Conservation (phyloP, 2,888 invertebrate species). For the Adelphocoris suturalis region DNA sequence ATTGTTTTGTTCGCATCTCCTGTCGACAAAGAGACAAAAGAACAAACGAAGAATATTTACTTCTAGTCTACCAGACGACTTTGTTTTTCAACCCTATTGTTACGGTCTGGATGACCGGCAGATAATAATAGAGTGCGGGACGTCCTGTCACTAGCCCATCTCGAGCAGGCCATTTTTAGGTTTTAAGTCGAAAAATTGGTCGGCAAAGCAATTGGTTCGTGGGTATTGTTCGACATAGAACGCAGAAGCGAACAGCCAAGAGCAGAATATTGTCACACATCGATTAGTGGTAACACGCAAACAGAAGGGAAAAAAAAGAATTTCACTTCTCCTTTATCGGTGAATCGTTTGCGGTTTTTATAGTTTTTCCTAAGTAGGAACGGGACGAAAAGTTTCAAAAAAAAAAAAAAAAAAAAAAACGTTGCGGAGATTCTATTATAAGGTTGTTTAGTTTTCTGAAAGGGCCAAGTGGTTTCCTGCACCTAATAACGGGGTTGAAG, state of each 20-base stretch:
- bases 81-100: constrained; percentile 1
- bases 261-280: background rate
- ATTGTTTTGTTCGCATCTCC: too few species aligned
- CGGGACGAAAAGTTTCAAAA: background rate
- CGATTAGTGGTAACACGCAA: background rate
- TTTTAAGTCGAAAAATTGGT: background rate
- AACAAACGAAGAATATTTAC: too few species aligned
- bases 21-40: too few species aligned
- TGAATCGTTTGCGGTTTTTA: background rate
- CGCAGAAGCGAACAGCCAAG: background rate
- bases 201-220: background rate
- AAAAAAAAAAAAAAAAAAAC: background rate
- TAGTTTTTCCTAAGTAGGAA: background rate
- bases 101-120: background rate
- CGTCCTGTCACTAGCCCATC: constrained; percentile 13
- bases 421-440: constrained; percentile 16
- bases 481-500: constrained; percentile 25
- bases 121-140: background rate
- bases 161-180: background rate
- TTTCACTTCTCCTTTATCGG: background rate
- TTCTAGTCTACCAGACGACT: background rate
- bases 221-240: background rate
- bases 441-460: constrained; percentile 4
- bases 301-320: background rate
- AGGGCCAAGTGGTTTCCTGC: background rate